These are phyloP conservation scores for Cheirogaleus medius DNA, from an alignment of 2,113 vertebrate genomes.

Conservation along the genomic window DNA sequence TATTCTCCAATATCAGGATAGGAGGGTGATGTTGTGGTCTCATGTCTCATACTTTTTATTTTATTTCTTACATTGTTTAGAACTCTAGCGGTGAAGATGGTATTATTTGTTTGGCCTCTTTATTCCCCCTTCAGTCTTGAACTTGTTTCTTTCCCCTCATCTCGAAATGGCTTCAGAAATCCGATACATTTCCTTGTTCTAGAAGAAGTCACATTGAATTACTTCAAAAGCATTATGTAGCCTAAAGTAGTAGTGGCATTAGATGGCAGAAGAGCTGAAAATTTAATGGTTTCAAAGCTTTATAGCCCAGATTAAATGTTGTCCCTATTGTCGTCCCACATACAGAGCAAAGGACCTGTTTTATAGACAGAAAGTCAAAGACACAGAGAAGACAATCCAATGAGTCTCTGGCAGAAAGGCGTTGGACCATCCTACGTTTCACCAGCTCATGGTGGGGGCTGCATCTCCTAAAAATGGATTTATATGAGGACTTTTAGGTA, in stretches of 20 bases:
- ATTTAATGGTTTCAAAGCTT: not conserved
- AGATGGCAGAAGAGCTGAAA: not conserved
- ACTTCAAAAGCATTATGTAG: not conserved
- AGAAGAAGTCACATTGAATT: not conserved
- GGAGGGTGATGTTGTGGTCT: not conserved
- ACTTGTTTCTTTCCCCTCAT: not conserved
- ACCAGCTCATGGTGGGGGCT: not conserved
- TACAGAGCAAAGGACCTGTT: not conserved
- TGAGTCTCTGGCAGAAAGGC: not conserved
- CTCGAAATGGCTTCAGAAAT: not conserved
- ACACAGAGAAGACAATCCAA: not conserved
- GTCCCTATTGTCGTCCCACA: not conserved
- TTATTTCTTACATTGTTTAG: not conserved
- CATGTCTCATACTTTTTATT: not conserved
- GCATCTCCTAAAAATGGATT: not conserved
- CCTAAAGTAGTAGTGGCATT: not conserved
- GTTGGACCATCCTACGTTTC: not conserved
- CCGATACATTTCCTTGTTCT: not conserved
- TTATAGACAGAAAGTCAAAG: not conserved
- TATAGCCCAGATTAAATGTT: not conserved
- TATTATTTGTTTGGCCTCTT: not conserved
- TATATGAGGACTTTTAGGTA: not conserved
- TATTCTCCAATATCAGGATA: not conserved
- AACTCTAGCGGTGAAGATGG: not conserved
- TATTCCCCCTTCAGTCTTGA: not conserved